A percentile compares a stretch with the other conserved stretches of the same genome.
phyloP scores from a whole-genome alignment of 1,140 invertebrate species.

The Chlorops oryzae region DNA sequence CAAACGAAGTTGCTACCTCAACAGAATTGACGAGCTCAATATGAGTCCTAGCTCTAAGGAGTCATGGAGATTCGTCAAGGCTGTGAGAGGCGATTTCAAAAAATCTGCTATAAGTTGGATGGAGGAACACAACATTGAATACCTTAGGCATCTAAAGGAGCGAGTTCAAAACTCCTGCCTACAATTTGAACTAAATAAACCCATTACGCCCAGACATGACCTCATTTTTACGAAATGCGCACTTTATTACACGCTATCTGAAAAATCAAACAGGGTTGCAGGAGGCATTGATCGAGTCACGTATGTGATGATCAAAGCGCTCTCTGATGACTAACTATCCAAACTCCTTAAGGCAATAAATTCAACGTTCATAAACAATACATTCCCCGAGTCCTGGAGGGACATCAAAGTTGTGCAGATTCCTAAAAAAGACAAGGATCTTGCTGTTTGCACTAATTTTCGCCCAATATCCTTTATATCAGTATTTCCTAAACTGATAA shows the following conservation, averaged over 20 bases:
- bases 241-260: not conserved
- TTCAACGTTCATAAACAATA: not conserved
- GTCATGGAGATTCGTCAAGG: not conserved
- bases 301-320: not conserved
- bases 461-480: not conserved
- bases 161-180: not conserved
- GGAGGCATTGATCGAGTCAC: no score
- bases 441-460: not conserved
- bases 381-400: not conserved
- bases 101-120: no score
- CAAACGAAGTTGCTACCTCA: not conserved
- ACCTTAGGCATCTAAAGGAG: not conserved
- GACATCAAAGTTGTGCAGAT: not conserved
- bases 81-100: not conserved
- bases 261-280: not conserved
- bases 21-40: not conserved
- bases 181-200: not conserved
- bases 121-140: no score
- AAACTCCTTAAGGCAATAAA: not conserved
- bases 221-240: not conserved
- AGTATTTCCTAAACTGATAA: not conserved
- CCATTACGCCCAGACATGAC: not conserved
- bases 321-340: not conserved
- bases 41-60: not conserved
- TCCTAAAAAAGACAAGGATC: not conserved